Evolutionary conservation across 2,888 invertebrate species (phyloP), one percentile per base, ranked within the genome.

Genomic region (Dioctria linearis): DNA sequence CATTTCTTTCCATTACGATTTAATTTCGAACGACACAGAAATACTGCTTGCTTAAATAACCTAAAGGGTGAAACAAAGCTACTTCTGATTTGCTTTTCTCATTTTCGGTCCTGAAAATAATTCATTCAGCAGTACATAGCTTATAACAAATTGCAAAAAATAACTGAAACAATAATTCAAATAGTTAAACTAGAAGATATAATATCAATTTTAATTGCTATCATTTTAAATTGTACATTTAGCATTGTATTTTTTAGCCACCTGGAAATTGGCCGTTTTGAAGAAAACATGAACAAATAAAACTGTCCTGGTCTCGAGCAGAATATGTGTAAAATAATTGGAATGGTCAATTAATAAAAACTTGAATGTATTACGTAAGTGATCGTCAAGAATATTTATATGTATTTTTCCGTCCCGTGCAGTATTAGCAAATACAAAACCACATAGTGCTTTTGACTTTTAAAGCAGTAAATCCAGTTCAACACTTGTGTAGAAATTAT

Each of bases 401-500:
- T 11, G 11, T 6, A 46, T 46, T n/a, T 25, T 25, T 25, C 2
- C n/a, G n/a, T n/a, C 54, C 11, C 11, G 54, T 11, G 5, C 11
- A 9, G 54, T 11, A 11, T 54, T 54, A 5, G 11, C 8, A 11
- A n/a, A 25, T 25, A 4, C 11, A n/a, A 54, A 11, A 2, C 54
- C 54, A 11, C 54, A n/a, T 4, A 3, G 54, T 54, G 11, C 54
- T 54, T 54, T 54, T 54, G 54, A 54, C 54, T 54, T 54, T 54
- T 54, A 8, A 6, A 61, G 61, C n/a, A 61, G 61, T 25, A 61
- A 61, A 61, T 61, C 61, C 61, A 61, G 61, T 61, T 25, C n/a
- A 61, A 61, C 61, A 61, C 61, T 4, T 61, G 61, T 61, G 61
- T 61, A 37, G 61, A 13, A 61, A 61, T 61, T 61, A 37, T 40